Evolutionary conservation across 1,140 invertebrate species (phyloP).

Genomic region (Phocides pigmalion): DNA sequence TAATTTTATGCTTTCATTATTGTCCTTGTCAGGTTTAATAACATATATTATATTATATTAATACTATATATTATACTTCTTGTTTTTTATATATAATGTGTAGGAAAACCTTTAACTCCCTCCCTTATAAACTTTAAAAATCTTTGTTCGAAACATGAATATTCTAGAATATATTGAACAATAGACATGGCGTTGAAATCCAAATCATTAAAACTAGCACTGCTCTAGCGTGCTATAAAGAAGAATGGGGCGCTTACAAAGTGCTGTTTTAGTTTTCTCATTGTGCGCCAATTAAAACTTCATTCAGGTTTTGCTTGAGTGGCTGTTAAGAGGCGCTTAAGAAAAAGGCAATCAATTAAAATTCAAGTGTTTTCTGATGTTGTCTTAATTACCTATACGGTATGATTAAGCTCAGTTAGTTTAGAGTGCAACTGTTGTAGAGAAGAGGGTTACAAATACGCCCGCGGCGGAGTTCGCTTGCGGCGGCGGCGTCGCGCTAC

Average conservation of each 20-base stretch:
- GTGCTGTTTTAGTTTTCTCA: constrained; percentile 34
- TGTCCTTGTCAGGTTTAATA: too few relatives aligned
- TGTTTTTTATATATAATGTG: too few relatives aligned
- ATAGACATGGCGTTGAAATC: constrained; percentile 22
- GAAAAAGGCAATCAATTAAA: constrained; percentile 34
- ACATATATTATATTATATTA: too few relatives aligned
- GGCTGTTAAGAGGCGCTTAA: constrained; percentile 19
- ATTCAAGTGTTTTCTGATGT: constrained; percentile 26
- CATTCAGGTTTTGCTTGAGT: constrained; percentile 33
- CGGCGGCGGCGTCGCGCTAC: constrained; percentile 56
- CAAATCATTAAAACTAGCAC: constrained; percentile 33
- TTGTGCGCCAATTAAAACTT: constrained; percentile 36
- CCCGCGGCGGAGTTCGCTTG: constrained; percentile 53
- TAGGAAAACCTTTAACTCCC: too few relatives aligned
- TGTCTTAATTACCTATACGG: constrained; percentile 34
- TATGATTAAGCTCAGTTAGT: constrained; percentile 60
- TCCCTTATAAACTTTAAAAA: neutral
- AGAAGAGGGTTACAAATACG: constrained; percentile 68
- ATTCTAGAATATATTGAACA: neutral
- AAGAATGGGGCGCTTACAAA: constrained; percentile 31
- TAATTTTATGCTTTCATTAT: neutral
- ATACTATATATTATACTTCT: too few relatives aligned
- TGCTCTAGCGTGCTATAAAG: constrained; percentile 27
- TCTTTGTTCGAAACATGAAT: neutral
- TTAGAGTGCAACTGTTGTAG: constrained; percentile 51